Percentiles rank a stretch among this genome's conserved stretches.
phyloP scores from a whole-genome alignment of 1,140 invertebrate species.

The Popillia japonica region DNA sequence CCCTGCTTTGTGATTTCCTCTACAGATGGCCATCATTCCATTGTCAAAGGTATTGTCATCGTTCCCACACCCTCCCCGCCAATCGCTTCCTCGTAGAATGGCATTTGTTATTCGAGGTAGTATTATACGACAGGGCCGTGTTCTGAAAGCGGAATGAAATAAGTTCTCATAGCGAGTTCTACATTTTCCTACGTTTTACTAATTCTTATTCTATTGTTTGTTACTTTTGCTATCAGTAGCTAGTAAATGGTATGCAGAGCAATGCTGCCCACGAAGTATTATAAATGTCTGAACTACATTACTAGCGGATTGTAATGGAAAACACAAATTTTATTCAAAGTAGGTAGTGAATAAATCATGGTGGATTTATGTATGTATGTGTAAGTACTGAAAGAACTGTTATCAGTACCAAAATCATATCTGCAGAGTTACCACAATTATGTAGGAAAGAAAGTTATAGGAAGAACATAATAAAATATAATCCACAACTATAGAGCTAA shows the following conservation, averaged over 20 bases:
- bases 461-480: too few relatives aligned
- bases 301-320: too few relatives aligned
- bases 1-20: neutral
- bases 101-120: neutral
- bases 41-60: neutral
- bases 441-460: too few relatives aligned
- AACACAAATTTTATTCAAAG: too few relatives aligned
- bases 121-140: neutral
- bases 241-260: neutral
- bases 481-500: too few relatives aligned
- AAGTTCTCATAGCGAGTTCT: neutral
- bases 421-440: too few relatives aligned
- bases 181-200: neutral
- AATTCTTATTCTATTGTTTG: neutral
- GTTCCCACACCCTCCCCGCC: neutral
- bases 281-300: too few relatives aligned
- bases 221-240: neutral
- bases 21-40: neutral
- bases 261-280: too few relatives aligned
- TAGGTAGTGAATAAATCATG: too few relatives aligned
- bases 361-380: too few relatives aligned
- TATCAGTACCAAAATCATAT: too few relatives aligned
- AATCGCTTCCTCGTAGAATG: neutral
- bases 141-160: neutral
- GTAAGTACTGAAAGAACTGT: too few relatives aligned